Conservation (phyloP, 2,888 invertebrate genomes). For the Agapostemon virescens region DNA sequence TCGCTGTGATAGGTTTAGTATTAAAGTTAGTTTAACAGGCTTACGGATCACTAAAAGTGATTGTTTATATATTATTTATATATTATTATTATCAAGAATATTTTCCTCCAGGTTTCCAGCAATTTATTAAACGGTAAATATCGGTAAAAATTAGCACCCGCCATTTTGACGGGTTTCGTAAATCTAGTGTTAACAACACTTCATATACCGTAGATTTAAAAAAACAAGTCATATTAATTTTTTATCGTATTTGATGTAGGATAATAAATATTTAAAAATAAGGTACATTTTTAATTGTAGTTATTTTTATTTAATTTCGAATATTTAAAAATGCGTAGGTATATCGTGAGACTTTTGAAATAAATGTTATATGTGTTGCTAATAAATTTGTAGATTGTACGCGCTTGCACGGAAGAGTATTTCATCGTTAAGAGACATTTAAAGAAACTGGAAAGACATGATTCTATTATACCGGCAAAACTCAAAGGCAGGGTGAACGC, state of each 20-base stretch:
- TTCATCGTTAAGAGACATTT: not conserved
- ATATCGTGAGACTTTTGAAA: not conserved
- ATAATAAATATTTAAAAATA: not conserved
- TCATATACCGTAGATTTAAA: not conserved
- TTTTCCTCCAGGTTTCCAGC: no score
- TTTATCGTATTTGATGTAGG: not conserved
- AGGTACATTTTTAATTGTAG: not conserved
- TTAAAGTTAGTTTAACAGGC: not conserved
- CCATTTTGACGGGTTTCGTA: no score
- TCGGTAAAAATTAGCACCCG: no score
- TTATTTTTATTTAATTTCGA: not conserved
- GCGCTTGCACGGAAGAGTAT: not conserved
- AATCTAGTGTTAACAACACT: no score
- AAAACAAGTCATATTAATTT: not conserved
- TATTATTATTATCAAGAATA: no score
- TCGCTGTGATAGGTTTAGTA: no score
- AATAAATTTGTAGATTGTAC: no score
- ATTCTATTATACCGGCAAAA: not conserved
- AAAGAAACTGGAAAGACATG: not conserved
- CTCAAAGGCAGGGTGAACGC: not conserved
- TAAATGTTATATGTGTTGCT: not conserved
- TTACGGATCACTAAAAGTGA: no score
- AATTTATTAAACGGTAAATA: no score
- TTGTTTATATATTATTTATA: no score
- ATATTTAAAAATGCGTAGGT: not conserved